These are phyloP conservation scores for Zosterops lateralis DNA, from an alignment of 2,113 vertebrate species.

Conservation along the genomic window DNA sequence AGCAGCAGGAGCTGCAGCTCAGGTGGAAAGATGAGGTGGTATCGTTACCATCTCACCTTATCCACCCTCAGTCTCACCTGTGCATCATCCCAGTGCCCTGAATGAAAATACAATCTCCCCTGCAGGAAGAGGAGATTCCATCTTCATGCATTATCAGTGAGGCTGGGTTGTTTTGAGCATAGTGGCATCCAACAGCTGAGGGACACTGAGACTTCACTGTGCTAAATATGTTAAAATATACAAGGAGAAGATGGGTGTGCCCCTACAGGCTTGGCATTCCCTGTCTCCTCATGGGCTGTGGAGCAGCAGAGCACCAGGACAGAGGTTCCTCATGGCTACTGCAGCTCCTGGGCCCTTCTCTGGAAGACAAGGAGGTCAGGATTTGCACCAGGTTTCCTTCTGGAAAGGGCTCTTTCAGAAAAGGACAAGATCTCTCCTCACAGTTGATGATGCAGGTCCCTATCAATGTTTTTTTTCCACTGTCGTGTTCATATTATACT, in stretches of 20 bases:
- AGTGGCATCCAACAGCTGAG: neutral
- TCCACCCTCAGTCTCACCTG: neutral
- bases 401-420: neutral
- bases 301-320: neutral
- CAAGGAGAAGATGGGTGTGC: rapidly evolving
- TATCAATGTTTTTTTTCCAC: neutral
- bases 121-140: neutral
- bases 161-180: neutral
- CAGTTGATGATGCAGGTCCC: rapidly evolving
- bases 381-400: neutral
- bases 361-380: neutral
- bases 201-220: rapidly evolving
- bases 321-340: neutral
- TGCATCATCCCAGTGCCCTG: neutral
- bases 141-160: neutral
- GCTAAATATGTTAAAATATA: rapidly evolving
- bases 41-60: rapidly evolving
- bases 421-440: neutral
- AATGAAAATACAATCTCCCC: neutral
- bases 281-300: rapidly evolving
- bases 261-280: neutral
- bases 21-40: rapidly evolving
- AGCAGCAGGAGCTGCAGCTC: neutral
- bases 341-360: neutral
- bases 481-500: neutral